Evolutionary conservation across 1,140 invertebrate species (phyloP), one percentile per base, ranked within the genome.

Genomic region (Muscidifurax raptorellus): DNA sequence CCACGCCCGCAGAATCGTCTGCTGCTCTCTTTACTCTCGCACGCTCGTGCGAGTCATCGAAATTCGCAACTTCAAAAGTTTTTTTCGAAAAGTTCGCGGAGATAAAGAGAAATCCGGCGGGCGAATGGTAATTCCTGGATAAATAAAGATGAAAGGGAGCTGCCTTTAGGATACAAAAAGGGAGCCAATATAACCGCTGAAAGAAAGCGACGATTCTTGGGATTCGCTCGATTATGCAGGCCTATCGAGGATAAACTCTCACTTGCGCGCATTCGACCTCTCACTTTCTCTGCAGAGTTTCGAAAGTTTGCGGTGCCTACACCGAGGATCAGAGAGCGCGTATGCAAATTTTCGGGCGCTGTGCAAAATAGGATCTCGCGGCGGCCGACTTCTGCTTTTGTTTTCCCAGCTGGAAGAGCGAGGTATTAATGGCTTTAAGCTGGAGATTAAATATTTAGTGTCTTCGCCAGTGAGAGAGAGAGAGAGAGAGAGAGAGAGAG

Each of bases 351-450:
- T 69, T 72, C 69, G 71, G 18, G 12, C 22, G 12, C n/a, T n/a
- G n/a, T n/a, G n/a, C 71, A 15, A 18, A 30, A 69, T 30, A n/a
- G 12, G 71, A 9, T 72, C 28, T 32, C 2, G 71, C 27, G 18
- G 25, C 67, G 32, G 64, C 10, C 9, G 71, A 72, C 66, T 69
- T 69, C 13, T 69, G 25, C 12, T 71, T 71, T 71, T 71, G 27
- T 71, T 71, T 71, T 30, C 27, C 10, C 27, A 71, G 66, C 27
- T 28, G 4, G 32, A 74, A 9, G 69, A 25, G 27, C 2, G 32
- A 15, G 72, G 30, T 74, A 74, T 74, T 74, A 74, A 74, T 74
- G 72, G 72, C 72, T 30, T n/a, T 40, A 40, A 74, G 32, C 72
- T 40, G 25, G 18, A n/a, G 32, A 32, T 74, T 74, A 74, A 40